Evolutionary conservation across 2,797 vertebrate species (phyloP), one percentile per base, ranked within the genome.

Genomic region (Xenopus petersii): DNA sequence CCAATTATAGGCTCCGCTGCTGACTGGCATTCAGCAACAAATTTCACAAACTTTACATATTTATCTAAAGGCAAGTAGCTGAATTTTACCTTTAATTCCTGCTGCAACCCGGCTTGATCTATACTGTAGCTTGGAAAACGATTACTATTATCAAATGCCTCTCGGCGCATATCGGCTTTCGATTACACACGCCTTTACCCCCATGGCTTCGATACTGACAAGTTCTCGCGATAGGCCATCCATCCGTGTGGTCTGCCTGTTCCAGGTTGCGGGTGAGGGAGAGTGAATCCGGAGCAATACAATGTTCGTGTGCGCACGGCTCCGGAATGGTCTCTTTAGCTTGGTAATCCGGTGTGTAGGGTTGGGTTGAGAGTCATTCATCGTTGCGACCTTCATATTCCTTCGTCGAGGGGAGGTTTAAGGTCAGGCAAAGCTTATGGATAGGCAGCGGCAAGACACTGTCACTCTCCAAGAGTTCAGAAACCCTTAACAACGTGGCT

Each of bases 261-360:
- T 30, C 56, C 17, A 1, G 49, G 21, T 48, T 10, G 5, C 7
- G 16, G 71, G 17, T 0, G 55, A 16, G 55, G 15, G 8, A 16
- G 1, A 4, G 15, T 9, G 55, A 17, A 15, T 11, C n/a, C 1
- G 0, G 1, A 60, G 15, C 15, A 13, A 10, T 12, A 86, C 84
- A 5, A 98, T 98, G 96, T 93, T 95, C 67, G 75, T 94, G 68
- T 89, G 89, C 2, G 85, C 87, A 48, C 82, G 85, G 3, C 66
- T 95, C 62, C 91, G 93, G 65, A 89, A 88, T 26, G 87, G 85
- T 1, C 83, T 90, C 0, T 86, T 88, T 11, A 88, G 85, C 74
- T 90, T 92, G 94, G 95, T 96, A 92, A 58, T 58, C 55, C 15
- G 1, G 55, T 16, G 4, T 58, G 5, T 12, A 12, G 49, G 15